Conservation (phyloP, 2,888 invertebrate species). For the Pollenia amentaria region DNA sequence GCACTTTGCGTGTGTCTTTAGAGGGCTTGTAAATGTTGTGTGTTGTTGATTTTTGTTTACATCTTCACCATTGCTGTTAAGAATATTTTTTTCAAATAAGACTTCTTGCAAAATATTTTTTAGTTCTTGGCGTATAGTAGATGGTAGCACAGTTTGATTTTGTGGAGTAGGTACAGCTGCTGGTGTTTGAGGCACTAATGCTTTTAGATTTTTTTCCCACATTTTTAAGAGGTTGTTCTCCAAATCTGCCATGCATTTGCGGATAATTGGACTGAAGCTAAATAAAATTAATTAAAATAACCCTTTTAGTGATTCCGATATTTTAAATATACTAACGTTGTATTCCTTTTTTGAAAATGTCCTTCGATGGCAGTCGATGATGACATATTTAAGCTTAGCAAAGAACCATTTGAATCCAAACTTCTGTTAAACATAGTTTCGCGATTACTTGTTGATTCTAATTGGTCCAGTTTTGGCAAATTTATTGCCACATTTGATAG, state of each 20-base stretch:
- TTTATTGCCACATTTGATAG: conserved; percentile 64
- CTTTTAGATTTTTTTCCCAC: conserved; percentile 64
- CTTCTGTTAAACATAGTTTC: conserved; percentile 75
- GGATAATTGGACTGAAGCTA: conserved; percentile 78
- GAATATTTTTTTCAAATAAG: conserved; percentile 43
- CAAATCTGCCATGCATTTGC: conserved; percentile 77
- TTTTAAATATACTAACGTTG: conserved; percentile 29
- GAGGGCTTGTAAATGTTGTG: conserved; percentile 24
- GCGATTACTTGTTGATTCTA: conserved; percentile 60
- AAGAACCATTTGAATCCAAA: conserved; percentile 76
- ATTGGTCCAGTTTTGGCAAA: conserved; percentile 59
- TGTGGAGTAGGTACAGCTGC: conserved; percentile 12
- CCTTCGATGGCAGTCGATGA: conserved; percentile 78
- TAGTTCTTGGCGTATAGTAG: conserved; percentile 71
- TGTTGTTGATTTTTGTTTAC: conserved; percentile 2
- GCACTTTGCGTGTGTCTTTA: conserved; percentile 65
- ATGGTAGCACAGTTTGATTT: conserved; percentile 48
- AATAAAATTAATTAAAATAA: neutral
- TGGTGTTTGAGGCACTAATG: conserved; percentile 59
- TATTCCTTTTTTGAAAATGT: conserved; percentile 25
- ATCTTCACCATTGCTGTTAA: neutral
- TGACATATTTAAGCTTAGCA: conserved; percentile 78
- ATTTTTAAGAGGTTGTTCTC: conserved; percentile 76
- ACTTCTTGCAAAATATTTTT: conserved; percentile 74
- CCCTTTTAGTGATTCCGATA: neutral